Base-by-base conservation (phyloP, 2,888 invertebrate species). In the Nephrocerus scutellatus region DNA sequence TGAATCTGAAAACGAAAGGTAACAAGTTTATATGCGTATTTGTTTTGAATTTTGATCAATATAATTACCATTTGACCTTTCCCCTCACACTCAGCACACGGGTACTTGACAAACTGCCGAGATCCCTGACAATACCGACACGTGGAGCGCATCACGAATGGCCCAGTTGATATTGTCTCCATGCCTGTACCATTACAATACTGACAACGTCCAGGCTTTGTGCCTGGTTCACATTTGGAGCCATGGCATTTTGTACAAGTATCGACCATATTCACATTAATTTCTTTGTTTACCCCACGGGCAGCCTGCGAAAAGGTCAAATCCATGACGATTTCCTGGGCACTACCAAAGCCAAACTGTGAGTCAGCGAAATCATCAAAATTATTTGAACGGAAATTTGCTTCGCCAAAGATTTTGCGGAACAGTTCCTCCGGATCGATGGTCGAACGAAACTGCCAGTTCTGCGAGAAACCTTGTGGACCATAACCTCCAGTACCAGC, bases 391-490 rank as follows among this genome's bases (percentile, higher is more conserved):
- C 79, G 78, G 57, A 86, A 86, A 21, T 81, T 82, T 19, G 79
- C 80, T 52, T 86, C 83, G n/a, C 87, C 88, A 66, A 97, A 97
- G 57, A 97, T 96, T 70, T 88, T 91, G 36, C 95, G 76, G 70
- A 97, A 97, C 24, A 98, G 67, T 66, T 98, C 96, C 60, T 98
- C 96, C 0, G 97, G 95, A 67, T 97, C 92, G 51, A 96, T 81
- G 7, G 80, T 80, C 1, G 89, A 85, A 48, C 84, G 84, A 62
- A 88, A 93, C 54, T 85, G 80, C 88, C 89, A 92, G 51, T 75
- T 78, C 54, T 84, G 80, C 28, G 75, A 73, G 56, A 82, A 84
- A 6, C 80, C 80, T 35, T 81, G 74, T 0, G 77, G 60, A 0
- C 66, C 66, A 5, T 55, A 54, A 1, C 58, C 52, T 2, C 49